These are phyloP conservation scores for Nasua narica DNA, from an alignment of 2,797 vertebrate genomes.

Conservation along the genomic window DNA sequence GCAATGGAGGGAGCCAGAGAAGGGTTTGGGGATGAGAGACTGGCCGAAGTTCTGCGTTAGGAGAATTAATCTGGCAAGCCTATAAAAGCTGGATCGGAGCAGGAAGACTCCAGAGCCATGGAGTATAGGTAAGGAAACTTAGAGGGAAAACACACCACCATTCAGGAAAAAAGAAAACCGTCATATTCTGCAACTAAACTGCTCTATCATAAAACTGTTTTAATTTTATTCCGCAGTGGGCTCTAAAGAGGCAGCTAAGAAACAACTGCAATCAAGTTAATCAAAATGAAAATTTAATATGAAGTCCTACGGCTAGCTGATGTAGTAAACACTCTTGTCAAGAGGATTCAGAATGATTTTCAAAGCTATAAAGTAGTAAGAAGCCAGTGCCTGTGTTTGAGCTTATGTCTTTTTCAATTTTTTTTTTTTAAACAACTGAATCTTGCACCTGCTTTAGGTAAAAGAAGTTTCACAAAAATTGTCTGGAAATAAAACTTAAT, in stretches of 20 bases:
- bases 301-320: conserved; percentile 36
- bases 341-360: conserved; percentile 56
- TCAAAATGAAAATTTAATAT: conserved; percentile 64
- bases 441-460: conserved; percentile 51
- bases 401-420: neutral
- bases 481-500: conserved; percentile 56
- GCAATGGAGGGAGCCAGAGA: neutral
- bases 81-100: neutral
- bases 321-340: conserved; percentile 1
- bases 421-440: conserved; percentile 21
- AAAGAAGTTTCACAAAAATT: conserved; percentile 58
- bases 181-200: conserved; percentile 53
- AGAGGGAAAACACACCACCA: neutral
- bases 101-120: neutral
- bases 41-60: neutral
- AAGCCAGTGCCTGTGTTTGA: neutral
- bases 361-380: conserved; percentile 27
- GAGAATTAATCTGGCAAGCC: neutral
- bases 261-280: conserved; percentile 59
- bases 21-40: neutral
- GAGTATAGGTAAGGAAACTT: neutral
- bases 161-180: conserved; percentile 24
- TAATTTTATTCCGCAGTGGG: conserved; percentile 66
- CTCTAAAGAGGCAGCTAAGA: conserved; percentile 53
- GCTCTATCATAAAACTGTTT: conserved; percentile 60